Conservation (phyloP, 2,888 invertebrate genomes). For the Empis livida region DNA sequence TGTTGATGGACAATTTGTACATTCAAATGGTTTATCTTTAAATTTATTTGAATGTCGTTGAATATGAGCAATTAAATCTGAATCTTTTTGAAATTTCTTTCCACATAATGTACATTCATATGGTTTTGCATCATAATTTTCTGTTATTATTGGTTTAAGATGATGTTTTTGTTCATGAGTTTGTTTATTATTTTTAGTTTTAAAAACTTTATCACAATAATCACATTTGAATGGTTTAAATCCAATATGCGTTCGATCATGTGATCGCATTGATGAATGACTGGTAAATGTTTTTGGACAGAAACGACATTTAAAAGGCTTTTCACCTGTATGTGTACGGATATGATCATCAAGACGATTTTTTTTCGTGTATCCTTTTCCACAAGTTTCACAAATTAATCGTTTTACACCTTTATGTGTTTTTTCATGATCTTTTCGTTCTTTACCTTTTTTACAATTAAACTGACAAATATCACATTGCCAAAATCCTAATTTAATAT, state of each 20-base stretch:
- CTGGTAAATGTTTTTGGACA: neutral
- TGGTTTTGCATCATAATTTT: neutral
- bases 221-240: neutral
- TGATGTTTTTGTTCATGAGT: neutral
- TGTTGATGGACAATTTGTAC: neutral
- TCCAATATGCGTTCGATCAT: neutral
- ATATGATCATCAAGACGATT: neutral
- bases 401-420: conserved; percentile 1
- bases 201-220: neutral
- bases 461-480: neutral
- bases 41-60: neutral
- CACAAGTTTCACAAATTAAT: neutral
- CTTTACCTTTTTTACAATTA: neutral
- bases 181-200: neutral
- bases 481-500: neutral
- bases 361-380: neutral
- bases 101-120: neutral
- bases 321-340: neutral
- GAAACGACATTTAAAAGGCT: neutral
- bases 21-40: neutral
- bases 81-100: neutral
- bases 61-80: neutral
- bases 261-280: neutral
- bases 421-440: neutral
- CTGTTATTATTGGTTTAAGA: too few species aligned